Evolutionary conservation across 2,888 invertebrate species (phyloP).

Genomic region (Athalia cordata): DNA sequence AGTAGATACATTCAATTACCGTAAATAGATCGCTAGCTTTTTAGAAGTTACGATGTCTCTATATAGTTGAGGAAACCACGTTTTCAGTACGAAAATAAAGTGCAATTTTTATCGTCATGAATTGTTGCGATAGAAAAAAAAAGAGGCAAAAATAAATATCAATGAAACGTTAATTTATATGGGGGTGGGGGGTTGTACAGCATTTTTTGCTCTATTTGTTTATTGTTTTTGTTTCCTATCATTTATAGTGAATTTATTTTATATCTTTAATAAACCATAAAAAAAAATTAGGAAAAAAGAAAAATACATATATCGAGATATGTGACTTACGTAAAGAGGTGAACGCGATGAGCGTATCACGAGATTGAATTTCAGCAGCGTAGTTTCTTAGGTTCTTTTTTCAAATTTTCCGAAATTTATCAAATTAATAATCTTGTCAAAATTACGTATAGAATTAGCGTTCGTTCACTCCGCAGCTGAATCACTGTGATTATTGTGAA

Average conservation of each 20-base stretch:
- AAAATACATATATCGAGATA: not conserved
- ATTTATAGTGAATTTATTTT: no score
- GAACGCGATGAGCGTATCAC: slow-evolving; percentile 27
- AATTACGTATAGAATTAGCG: no score
- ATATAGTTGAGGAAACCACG: slow-evolving; percentile 1
- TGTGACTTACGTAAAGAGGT: slow-evolving; percentile 33
- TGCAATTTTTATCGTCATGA: no score
- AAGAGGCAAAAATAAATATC: not conserved
- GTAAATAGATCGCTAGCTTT: slow-evolving; percentile 40
- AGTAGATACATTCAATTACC: slow-evolving; percentile 42
- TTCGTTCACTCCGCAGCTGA: no score
- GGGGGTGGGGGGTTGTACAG: no score
- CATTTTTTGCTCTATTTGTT: no score
- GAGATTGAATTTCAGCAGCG: not conserved
- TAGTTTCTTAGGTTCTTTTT: not conserved
- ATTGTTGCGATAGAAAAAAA: no score
- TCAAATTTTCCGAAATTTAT: no score
- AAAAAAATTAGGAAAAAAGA: not conserved
- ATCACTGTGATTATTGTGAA: no score
- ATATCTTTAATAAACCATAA: not conserved
- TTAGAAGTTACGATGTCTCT: not conserved
- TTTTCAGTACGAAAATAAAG: not conserved
- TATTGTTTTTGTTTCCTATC: no score
- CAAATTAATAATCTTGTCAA: no score
- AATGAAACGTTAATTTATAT: no score